phyloP scores from a whole-genome alignment of 2,797 vertebrate species.

The Coccyzus lansbergi region DNA sequence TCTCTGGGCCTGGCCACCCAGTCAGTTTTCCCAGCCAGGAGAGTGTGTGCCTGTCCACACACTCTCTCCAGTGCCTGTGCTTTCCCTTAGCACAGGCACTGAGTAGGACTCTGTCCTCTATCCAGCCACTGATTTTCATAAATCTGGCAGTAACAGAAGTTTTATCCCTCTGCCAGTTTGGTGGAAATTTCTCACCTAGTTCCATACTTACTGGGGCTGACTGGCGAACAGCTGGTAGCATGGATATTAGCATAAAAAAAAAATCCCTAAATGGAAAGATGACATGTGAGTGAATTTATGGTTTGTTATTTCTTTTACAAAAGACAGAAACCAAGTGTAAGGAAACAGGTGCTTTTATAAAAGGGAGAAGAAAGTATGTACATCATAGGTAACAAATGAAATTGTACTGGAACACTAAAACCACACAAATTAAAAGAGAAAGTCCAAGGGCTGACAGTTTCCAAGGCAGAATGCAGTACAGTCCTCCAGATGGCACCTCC shows the following conservation, averaged over 20 bases:
- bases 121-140: not conserved
- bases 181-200: not conserved
- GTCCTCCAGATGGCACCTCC: too few species aligned
- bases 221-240: not conserved
- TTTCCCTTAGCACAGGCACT: not conserved
- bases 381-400: slow-evolving; percentile 60
- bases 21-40: too few species aligned
- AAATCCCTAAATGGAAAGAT: not conserved
- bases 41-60: too few species aligned
- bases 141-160: not conserved
- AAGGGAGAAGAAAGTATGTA: slow-evolving; percentile 72
- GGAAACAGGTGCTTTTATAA: slow-evolving; percentile 73
- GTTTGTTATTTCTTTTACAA: slow-evolving; percentile 62
- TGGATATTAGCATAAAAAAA: not conserved
- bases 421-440: slow-evolving; percentile 23
- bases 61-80: too few species aligned
- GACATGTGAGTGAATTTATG: not conserved
- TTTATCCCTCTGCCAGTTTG: not conserved
- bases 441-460: too few species aligned
- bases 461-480: too few species aligned
- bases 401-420: not conserved
- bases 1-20: too few species aligned
- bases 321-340: slow-evolving; percentile 55
- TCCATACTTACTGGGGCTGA: not conserved
- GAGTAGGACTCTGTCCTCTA: not conserved